Evolutionary conservation across 1,140 invertebrate species (phyloP), one percentile per base, ranked within the genome.

Genomic region (Ceratina japonica): DNA sequence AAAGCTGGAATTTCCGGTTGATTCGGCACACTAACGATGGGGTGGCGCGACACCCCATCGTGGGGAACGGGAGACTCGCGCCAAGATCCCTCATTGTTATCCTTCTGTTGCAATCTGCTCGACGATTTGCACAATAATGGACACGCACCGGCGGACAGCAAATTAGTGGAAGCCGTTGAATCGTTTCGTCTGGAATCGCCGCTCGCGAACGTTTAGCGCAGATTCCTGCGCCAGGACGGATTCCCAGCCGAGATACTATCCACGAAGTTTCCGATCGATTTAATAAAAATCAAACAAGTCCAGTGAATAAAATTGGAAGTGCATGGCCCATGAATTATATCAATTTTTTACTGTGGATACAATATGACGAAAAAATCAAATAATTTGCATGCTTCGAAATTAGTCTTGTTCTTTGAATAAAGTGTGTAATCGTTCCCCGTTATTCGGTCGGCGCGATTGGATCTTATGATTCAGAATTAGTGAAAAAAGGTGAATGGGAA

Each of bases 1-100:
- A 90, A 91, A 92, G 91, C 92, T 92, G 91, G 92, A 92, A 92
- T 92, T 92, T 92, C 92, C 92, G 92, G 92, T 93, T 92, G 92
- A 93, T 92, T 92, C 92, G 90, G 89, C 90, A 87, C 91, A 83
- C 91, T 93, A 93, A 93, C 90, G 92, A 93, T 91, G 91, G 89
- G 90, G 90, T 89, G 87, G 85, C 80, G 81, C 72, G 54, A 75
- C 85, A 83, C 87, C 89, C 83, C 86, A 72, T 89, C 64, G 80
- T 74, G 66, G 69, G 77, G 69, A 31, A 31, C 27, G 27, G 27
- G 27, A 31, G 27, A 73, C 66, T 82, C 74, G 44, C 74, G 56
- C 84, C 68, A 12, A 75, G 80, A 72, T 79, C 66, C 86, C 80
- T 77, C 80, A 89, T 90, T 91, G 90, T 91, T 84, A 82, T 76